Conservation (phyloP, 2,797 vertebrate species). For the Lepilemur septentrionalis region DNA sequence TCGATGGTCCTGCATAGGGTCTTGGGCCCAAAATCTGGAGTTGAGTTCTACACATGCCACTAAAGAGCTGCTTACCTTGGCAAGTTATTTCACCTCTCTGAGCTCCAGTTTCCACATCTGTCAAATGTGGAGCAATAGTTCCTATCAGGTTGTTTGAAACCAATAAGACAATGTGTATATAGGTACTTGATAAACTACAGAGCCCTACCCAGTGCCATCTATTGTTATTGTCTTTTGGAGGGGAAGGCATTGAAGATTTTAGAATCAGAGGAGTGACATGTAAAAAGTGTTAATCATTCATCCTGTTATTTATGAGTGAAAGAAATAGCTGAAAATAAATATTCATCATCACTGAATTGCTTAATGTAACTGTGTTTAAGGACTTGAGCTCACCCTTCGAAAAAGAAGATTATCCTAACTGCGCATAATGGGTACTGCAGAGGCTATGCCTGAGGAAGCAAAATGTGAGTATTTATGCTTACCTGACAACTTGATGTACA, state of each 20-base stretch:
- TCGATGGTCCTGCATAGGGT: neutral
- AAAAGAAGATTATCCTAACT: neutral
- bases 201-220: neutral
- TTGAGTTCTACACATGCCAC: neutral
- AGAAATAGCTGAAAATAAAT: slow-evolving; percentile 26
- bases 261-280: neutral
- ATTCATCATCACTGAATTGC: neutral
- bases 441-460: neutral
- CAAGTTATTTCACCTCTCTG: neutral
- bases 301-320: neutral
- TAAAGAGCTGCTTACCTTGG: neutral
- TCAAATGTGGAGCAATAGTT: neutral
- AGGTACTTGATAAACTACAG: neutral
- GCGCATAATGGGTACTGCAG: neutral
- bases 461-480: slow-evolving; percentile 48
- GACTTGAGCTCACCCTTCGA: neutral
- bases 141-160: neutral
- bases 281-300: neutral
- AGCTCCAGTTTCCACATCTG: neutral
- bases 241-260: neutral
- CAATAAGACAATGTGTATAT: neutral
- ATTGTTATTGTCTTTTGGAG: neutral
- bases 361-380: slow-evolving; percentile 45
- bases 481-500: neutral
- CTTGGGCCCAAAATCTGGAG: neutral